Percentiles rank a stretch among this genome's conserved stretches.
Conservation (phyloP, 2,888 invertebrate species). For the Tinea semifulvella region DNA sequence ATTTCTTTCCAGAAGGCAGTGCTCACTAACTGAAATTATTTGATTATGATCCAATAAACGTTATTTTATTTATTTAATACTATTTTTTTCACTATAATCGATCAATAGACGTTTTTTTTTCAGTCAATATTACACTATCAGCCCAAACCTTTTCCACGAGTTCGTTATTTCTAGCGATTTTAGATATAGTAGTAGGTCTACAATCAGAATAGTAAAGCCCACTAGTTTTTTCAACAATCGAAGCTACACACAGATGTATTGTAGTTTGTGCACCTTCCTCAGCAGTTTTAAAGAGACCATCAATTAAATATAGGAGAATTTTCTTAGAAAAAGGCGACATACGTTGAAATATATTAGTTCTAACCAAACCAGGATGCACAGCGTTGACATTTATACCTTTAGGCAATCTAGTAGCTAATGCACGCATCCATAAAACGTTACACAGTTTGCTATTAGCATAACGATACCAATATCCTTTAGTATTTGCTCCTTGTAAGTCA, state of each 20-base stretch:
- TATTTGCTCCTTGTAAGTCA: constrained; percentile 25
- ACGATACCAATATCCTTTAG: constrained; percentile 41
- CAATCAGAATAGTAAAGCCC: constrained; percentile 85
- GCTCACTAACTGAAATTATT: too few relatives aligned
- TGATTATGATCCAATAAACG: too few relatives aligned
- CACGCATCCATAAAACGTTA: constrained; percentile 46
- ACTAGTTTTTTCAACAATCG: constrained; percentile 72
- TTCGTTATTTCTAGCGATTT: constrained; percentile 67
- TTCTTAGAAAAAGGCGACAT: constrained; percentile 48
- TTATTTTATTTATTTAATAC: too few relatives aligned
- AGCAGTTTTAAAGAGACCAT: constrained; percentile 72
- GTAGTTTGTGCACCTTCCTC: constrained; percentile 83
- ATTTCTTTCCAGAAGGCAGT: too few relatives aligned
- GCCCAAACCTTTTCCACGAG: constrained; percentile 83
- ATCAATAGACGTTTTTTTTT: too few relatives aligned
- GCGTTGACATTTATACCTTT: constrained; percentile 78
- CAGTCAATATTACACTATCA: constrained; percentile 30
- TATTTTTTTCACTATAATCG: too few relatives aligned
- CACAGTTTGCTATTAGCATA: constrained; percentile 51
- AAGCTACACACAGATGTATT: constrained; percentile 76
- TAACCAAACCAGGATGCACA: constrained; percentile 84
- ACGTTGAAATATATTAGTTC: constrained; percentile 78
- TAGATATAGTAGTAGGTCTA: constrained; percentile 60
- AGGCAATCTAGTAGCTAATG: constrained; percentile 41
- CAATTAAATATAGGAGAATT: constrained; percentile 60